Base-by-base conservation (phyloP, 2,888 invertebrate species). In the Pandemis corylana region DNA sequence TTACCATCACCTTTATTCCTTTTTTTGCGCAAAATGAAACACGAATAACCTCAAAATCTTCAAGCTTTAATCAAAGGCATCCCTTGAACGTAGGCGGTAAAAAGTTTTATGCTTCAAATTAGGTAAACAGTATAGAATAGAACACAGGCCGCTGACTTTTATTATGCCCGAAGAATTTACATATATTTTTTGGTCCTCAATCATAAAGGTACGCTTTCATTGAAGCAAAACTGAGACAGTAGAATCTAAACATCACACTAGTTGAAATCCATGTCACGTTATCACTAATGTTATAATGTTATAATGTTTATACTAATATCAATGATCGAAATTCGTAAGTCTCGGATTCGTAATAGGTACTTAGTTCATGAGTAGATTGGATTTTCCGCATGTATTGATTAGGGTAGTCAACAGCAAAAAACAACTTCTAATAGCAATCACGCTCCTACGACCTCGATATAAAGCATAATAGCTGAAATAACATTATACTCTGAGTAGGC, bases 1-100 rank as follows among this genome's bases (percentile, higher is more conserved):
- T 73, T 74, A 74, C 59, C 74, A 64, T 64, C 64, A 69, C 74
- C 74, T 74, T 74, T 69, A 61, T 69, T 65, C 49, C 51, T 65
- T 67, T 64, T 65, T 61, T 61, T 51, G 42, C 69, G 65, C 64
- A 69, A 69, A 73, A 73, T 69, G 56, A 65, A 74, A 66, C 72
- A 63, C 49, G 69, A 51, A 42, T 61, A 74, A 61, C 69, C 74
- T 51, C 65, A 69, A 74, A 74, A 66, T 69, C 61, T 69, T 65
- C 65, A 61, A 41, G 59, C 41, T 74, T 69, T 74, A 65, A 74
- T 74, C 73, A 74, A 65, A 51, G 69, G 49, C 73, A 46, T 44
- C 66, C 51, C 66, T 36, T 51, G 49, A 67, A 67, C 65, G 68
- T 64, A 36, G 64, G 28, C 59, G 46, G 59, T 59, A 20, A 59